phyloP scores from a whole-genome alignment of 2,113 vertebrate species.

The Podarcis muralis region DNA sequence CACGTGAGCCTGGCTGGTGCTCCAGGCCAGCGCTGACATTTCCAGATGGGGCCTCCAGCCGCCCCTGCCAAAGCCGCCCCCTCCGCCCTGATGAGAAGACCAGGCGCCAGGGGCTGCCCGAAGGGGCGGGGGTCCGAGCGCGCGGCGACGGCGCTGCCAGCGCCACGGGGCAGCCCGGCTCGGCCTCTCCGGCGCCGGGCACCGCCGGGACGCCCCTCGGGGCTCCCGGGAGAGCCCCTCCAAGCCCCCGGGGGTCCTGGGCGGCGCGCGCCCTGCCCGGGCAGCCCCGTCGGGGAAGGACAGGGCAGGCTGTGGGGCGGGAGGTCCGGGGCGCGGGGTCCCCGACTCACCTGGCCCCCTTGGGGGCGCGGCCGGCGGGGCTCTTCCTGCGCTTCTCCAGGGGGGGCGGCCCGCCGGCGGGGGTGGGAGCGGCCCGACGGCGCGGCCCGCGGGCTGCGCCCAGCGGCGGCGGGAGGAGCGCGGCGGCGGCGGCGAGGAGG shows the following conservation, averaged over 20 bases:
- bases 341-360: not conserved
- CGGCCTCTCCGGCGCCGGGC: not conserved
- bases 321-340: too few species aligned
- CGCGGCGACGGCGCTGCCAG: not conserved
- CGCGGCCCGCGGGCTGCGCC: not conserved
- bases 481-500: not conserved
- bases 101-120: not conserved
- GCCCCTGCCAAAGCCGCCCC: not conserved
- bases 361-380: not conserved
- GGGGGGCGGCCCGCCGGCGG: not conserved
- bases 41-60: not conserved
- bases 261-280: too few species aligned
- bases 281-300: not conserved
- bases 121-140: too few species aligned
- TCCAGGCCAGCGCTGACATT: not conserved
- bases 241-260: too few species aligned
- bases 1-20: too few species aligned
- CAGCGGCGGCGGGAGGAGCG: not conserved
- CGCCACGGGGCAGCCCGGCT: not conserved
- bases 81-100: not conserved
- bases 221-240: not conserved
- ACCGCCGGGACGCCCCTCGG: conserved; percentile 29
- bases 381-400: not conserved
- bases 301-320: not conserved
- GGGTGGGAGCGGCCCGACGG: not conserved